Evolutionary conservation across 2,797 vertebrate genomes (phyloP), one percentile per base, ranked within the genome.

Genomic region (Cirrhinus mrigala): DNA sequence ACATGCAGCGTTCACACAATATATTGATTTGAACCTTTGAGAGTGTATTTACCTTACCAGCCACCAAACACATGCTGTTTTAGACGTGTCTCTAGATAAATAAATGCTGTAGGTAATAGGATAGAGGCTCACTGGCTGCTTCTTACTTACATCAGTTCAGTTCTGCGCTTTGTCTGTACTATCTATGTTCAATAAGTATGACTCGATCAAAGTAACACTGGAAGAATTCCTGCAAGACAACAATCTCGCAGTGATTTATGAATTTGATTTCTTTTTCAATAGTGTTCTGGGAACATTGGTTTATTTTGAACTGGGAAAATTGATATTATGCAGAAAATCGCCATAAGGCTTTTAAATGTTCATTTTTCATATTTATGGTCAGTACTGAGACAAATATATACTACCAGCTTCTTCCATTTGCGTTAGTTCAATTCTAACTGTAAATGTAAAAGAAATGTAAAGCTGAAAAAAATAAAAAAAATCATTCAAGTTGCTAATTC

Each of bases 201-300:
- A 40, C 60, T 77, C 22, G 40, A 79, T 48, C 54, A 44, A 60
- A 20, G 77, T 27, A 62, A 48, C 9, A 62, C 76, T 58, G 29
- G 20, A 56, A 56, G 29, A 77, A 79, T 27, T 46, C 9, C 54
- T 44, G 7, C 2, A 44, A 44, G 54, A 46, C 58, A 79, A 48
- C 14, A 58, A 27, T 24, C 12, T 12, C 0, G 6, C 8, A 24
- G 33, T 44, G 40, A 79, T 64, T 79, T 64, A 79, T 64, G 58
- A 46, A 48, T 79, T 64, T 50, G 40, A 50, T 79, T 79, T 64
- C 4, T 64, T 64, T 79, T 79, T 79, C 24, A 48, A 27, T 33
- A 22, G 44, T 79, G n/a, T 20, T 64, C 40, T 29, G 77, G 40
- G 40, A 64, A 64, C 46, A 79, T 29, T 64, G 56, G 16, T 24